Evolutionary conservation across 1,140 invertebrate species (phyloP).

Genomic region (Aradophagus sp.): DNA sequence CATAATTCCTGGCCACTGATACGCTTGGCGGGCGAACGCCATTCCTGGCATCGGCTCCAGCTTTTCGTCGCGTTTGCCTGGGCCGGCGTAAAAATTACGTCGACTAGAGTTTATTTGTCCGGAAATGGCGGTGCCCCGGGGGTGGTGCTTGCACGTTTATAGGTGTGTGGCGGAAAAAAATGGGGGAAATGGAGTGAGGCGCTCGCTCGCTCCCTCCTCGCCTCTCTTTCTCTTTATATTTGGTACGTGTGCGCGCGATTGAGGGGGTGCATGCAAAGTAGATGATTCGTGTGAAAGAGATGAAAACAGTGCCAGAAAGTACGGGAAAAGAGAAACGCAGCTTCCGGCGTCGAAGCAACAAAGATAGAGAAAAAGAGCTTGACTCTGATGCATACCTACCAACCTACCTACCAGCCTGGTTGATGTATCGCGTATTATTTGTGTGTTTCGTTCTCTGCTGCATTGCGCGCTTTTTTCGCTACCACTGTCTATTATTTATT

Average conservation of each 20-base stretch:
- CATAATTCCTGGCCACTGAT: conserved; percentile 27
- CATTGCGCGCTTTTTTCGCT: conserved; percentile 75
- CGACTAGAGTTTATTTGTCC: conserved; percentile 76
- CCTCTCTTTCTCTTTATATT: conserved; percentile 15
- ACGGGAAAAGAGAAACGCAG: conserved; percentile 54
- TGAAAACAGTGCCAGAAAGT: conserved; percentile 46
- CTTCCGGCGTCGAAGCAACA: conserved; percentile 46
- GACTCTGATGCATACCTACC: conserved; percentile 54
- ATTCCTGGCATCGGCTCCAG: conserved; percentile 62
- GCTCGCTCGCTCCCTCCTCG: conserved; percentile 2
- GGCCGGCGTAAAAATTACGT: conserved; percentile 75
- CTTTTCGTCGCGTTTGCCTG: conserved; percentile 70
- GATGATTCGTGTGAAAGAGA: conserved; percentile 60
- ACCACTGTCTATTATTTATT: conserved; percentile 76
- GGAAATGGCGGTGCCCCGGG: conserved; percentile 73
- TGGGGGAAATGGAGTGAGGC: conserved; percentile 60
- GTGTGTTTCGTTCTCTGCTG: conserved; percentile 75
- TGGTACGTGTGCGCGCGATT: conserved; percentile 36
- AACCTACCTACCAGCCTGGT: conserved; percentile 66
- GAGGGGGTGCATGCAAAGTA: conserved; percentile 57
- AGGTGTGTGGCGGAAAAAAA: conserved; percentile 69
- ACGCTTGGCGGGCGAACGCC: conserved; percentile 35
- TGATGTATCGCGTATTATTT: conserved; percentile 76
- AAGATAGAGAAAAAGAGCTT: conserved; percentile 57
- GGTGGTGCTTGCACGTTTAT: conserved; percentile 72